Percentiles rank a stretch among this genome's conserved stretches.
Evolutionary conservation across 2,113 vertebrate species (phyloP).

Genomic region (Aplodontia rufa): DNA sequence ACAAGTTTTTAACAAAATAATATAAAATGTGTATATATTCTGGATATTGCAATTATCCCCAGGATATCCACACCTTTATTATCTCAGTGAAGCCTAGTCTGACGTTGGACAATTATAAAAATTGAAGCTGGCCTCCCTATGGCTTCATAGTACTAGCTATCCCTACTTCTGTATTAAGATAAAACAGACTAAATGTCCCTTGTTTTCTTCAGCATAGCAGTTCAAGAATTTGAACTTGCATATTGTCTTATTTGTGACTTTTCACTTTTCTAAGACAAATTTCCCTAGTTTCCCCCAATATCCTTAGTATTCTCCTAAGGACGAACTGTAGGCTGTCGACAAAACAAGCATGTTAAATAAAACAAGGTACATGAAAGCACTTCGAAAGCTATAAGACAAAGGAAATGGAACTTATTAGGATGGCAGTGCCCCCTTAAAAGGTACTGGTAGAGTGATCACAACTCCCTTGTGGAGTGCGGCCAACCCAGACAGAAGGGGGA

Average conservation of each 20-base stretch:
- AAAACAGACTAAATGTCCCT: neutral
- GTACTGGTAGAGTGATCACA: neutral
- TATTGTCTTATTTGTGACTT: neutral
- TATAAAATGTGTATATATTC: no score
- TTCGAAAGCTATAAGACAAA: neutral
- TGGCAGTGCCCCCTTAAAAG: neutral
- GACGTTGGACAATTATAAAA: neutral
- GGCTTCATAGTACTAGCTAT: neutral
- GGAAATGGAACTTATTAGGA: neutral
- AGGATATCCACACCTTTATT: neutral
- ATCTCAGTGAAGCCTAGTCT: neutral
- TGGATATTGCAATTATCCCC: no score
- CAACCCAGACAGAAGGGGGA: neutral
- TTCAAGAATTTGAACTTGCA: neutral
- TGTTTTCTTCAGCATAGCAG: neutral
- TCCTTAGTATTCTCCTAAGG: neutral
- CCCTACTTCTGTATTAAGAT: neutral
- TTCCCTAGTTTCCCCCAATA: neutral
- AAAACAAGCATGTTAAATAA: conserved; percentile 25
- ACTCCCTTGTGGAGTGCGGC: neutral
- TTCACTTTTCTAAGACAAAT: neutral
- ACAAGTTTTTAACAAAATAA: no score
- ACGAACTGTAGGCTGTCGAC: neutral
- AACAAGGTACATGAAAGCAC: neutral
- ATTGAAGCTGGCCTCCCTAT: neutral